A percentile compares a stretch with the other conserved stretches of the same genome.
Evolutionary conservation across 2,113 vertebrate species (phyloP).

Genomic region (Gulo gulo): DNA sequence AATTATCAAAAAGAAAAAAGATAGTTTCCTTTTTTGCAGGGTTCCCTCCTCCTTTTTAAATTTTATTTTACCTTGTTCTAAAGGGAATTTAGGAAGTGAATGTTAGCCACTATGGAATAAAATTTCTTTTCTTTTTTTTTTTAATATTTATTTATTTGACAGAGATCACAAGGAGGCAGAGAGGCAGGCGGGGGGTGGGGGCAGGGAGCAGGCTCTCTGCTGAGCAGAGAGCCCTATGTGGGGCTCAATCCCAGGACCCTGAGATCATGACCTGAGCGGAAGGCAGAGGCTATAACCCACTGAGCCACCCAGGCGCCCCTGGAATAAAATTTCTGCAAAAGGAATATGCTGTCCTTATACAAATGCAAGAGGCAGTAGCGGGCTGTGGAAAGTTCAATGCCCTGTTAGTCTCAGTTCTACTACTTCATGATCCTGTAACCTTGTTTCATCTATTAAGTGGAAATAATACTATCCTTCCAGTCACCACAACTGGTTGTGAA

Average conservation of each 20-base stretch:
- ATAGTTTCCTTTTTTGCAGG: not conserved
- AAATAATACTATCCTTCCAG: not conserved
- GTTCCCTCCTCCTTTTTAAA: not conserved
- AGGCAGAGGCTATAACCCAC: no score
- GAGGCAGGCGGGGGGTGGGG: no score
- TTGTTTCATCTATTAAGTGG: not conserved
- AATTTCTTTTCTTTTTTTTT: no score
- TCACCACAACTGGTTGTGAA: not conserved
- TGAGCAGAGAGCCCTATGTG: no score
- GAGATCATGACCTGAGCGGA: no score
- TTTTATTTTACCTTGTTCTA: conserved; percentile 28
- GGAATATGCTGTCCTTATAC: not conserved
- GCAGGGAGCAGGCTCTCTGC: no score
- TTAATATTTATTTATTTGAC: no score
- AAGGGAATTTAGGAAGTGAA: not conserved
- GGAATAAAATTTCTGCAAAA: not conserved
- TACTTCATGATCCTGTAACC: not conserved
- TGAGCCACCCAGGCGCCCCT: not conserved
- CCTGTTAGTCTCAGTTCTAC: not conserved
- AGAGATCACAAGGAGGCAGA: no score
- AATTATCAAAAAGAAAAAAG: conserved; percentile 22
- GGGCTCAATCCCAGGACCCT: no score
- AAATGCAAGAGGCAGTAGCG: not conserved
- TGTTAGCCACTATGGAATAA: not conserved
- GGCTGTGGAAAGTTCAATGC: not conserved